These are phyloP conservation scores for Alethe castanea DNA, from an alignment of 2,113 vertebrate genomes.

Conservation along the genomic window DNA sequence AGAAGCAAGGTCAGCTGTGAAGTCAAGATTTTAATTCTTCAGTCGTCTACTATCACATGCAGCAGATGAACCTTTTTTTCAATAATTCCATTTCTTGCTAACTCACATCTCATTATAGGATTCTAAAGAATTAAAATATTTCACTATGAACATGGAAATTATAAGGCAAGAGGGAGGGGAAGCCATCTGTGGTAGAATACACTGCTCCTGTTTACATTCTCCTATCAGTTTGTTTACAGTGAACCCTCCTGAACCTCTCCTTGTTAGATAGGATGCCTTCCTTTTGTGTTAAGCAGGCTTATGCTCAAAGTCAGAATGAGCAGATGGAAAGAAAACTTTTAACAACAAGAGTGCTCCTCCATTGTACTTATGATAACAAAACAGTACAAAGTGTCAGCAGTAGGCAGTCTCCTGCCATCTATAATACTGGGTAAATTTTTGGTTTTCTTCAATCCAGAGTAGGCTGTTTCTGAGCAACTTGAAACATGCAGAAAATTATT, in stretches of 20 bases:
- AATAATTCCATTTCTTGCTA: not conserved
- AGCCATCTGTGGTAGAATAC: constrained; percentile 55
- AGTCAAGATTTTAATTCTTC: not conserved
- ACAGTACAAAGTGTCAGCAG: constrained; percentile 39
- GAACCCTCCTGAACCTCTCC: constrained; percentile 54
- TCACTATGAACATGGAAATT: constrained; percentile 8
- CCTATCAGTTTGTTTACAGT: constrained; percentile 62
- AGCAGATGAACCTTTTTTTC: not conserved
- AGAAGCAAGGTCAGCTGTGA: not conserved
- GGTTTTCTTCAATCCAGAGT: not conserved
- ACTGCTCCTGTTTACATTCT: constrained; percentile 42
- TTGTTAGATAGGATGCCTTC: constrained; percentile 31
- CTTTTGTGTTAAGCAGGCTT: constrained; percentile 55
- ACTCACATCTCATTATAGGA: not conserved
- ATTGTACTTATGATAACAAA: constrained; percentile 47
- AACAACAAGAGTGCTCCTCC: constrained; percentile 43
- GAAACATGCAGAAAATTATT: not conserved
- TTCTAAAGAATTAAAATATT: constrained; percentile 6
- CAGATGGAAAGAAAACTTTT: constrained; percentile 60
- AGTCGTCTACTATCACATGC: not conserved
- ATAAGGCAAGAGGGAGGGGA: constrained; percentile 7
- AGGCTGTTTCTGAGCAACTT: constrained; percentile 49
- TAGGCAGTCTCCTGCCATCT: constrained; percentile 13
- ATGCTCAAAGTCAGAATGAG: constrained; percentile 55
- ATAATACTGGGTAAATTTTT: not conserved